Base-by-base conservation (phyloP, 2,113 vertebrate genomes). In the Megaptera novaeangliae region DNA sequence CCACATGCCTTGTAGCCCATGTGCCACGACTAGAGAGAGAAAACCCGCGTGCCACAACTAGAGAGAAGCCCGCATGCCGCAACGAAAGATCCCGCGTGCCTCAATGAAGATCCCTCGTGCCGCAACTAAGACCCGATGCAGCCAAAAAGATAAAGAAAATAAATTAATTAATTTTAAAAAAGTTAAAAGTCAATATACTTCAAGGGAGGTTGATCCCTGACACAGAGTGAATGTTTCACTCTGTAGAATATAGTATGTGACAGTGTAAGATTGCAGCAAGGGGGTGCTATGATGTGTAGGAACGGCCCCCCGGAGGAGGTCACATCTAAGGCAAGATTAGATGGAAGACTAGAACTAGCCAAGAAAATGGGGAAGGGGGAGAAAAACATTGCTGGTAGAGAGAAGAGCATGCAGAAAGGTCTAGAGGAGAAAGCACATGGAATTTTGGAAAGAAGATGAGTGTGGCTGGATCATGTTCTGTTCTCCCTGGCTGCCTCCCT, bases 31-130 rank as follows among this genome's bases (percentile, higher is more conserved):
- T 11, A 34, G 29, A 49, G 74, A 77, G 44, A 77, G 74, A 75
- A 34, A 29, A 17, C 44, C 17, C 9, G 0, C 4, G 1, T 8
- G 0, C 8, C 9, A 27, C 64, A 75, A 9, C 41, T 46, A 46
- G 8, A 46, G 41, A 31, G 41, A 8, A 75, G 41, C 72, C 6
- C 15, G 15, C 5, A 0, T 52, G 15, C 52, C 5, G 15, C 52
- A 52, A 52, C 5, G 52, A 18, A 52, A 59, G 57, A 59, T 23
- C 57, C 57, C 21, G 3, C 8, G 2, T 59, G 57, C 52, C 52
- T 52, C 52, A 52, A 0, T 52, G 52, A 52, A 18, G 52, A 52
- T 52, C 52, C 15, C 15, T 52, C 52, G 5, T 52, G 52, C 52
- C 5, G 15, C 52, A 18, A 17, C 52, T 52, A 52, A 52, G 52